Conservation (phyloP, 2,113 vertebrate genomes). For the Labeo rohita region DNA sequence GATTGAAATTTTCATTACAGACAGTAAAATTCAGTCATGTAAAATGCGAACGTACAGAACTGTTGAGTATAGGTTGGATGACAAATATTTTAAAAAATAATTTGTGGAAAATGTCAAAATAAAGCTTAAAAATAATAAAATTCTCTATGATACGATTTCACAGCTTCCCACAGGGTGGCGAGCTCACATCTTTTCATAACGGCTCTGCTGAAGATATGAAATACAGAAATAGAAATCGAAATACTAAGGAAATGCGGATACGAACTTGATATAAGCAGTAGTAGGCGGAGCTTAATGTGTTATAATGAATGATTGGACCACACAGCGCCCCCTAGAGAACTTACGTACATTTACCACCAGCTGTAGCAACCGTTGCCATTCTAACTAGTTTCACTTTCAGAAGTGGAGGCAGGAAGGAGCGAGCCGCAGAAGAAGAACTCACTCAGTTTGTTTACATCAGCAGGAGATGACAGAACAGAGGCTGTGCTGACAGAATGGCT, state of each 20-base stretch:
- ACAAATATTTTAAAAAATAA: too few species aligned
- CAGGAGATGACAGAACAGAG: constrained; percentile 4
- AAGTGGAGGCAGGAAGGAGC: neutral
- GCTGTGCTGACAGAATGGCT: constrained; percentile 6
- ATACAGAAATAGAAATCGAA: neutral
- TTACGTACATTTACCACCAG: too few species aligned
- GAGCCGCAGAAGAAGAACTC: constrained; percentile 19
- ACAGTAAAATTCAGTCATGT: too few species aligned
- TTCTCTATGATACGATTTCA: neutral
- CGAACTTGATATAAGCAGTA: accelerated
- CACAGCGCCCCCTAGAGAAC: neutral
- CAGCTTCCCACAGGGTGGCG: constrained; percentile 6
- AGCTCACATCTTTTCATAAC: neutral
- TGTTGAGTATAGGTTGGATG: neutral
- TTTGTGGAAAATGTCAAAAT: neutral
- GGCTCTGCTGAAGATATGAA: neutral
- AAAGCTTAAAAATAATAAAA: neutral
- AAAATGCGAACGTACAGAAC: neutral
- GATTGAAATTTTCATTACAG: too few species aligned
- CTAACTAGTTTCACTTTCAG: neutral
- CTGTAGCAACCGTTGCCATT: neutral
- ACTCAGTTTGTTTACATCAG: constrained; percentile 28
- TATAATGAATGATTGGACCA: neutral
- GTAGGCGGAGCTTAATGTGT: neutral
- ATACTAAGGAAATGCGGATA: neutral